Evolutionary conservation across 2,113 vertebrate species (phyloP).

Genomic region (Spea bombifrons): DNA sequence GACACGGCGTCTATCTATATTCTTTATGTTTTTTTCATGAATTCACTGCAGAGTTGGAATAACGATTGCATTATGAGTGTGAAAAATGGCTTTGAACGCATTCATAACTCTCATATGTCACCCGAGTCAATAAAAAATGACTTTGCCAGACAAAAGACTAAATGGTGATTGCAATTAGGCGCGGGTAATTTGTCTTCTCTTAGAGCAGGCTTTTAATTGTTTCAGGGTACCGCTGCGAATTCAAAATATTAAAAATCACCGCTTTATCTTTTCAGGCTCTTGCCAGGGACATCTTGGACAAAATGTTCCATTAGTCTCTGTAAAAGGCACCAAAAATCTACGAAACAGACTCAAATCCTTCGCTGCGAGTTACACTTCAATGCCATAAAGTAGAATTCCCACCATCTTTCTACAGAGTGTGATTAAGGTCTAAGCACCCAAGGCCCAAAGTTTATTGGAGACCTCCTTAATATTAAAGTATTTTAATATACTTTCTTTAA

Average conservation of each 20-base stretch:
- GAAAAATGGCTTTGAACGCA: not conserved
- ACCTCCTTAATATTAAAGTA: too few relatives aligned
- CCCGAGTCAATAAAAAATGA: not conserved
- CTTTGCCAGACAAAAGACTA: slow-evolving; percentile 10
- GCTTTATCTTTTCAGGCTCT: not conserved
- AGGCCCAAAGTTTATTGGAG: too few relatives aligned
- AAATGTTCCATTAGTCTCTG: not conserved
- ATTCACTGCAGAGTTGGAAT: not conserved
- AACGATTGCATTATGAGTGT: not conserved
- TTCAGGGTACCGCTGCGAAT: not conserved
- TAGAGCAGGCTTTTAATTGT: slow-evolving; percentile 5
- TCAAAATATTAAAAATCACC: not conserved
- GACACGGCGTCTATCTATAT: not conserved
- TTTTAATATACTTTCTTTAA: too few relatives aligned
- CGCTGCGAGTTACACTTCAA: too few relatives aligned
- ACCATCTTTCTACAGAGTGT: too few relatives aligned
- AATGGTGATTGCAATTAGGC: slow-evolving; percentile 21
- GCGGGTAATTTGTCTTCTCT: slow-evolving; percentile 23
- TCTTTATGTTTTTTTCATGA: not conserved
- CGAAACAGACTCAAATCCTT: too few relatives aligned
- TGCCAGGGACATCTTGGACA: not conserved
- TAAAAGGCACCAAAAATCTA: too few relatives aligned
- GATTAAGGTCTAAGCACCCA: too few relatives aligned
- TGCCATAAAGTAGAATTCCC: too few relatives aligned
- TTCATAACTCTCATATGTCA: slow-evolving; percentile 25